phyloP scores from a whole-genome alignment of 2,888 invertebrate species.

The Monoplex corrugatus region DNA sequence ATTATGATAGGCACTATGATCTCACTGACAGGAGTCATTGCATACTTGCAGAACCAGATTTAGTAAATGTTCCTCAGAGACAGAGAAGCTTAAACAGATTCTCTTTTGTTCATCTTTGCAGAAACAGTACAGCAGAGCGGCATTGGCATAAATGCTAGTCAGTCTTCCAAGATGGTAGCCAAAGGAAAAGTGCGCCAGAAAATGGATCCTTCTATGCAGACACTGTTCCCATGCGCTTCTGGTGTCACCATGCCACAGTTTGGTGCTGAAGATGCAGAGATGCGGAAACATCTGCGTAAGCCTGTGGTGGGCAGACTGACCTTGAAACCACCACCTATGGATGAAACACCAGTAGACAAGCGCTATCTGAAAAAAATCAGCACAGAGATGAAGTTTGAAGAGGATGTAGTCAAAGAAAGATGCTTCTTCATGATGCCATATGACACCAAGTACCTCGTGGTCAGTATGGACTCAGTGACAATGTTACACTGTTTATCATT shows the following conservation, averaged over 20 bases:
- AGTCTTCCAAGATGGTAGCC: constrained; percentile 33
- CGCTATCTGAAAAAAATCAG: constrained; percentile 75
- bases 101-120: not conserved
- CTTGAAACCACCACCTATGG: constrained; percentile 43
- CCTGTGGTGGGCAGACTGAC: constrained; percentile 17
- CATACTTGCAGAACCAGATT: too few species aligned
- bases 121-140: not conserved
- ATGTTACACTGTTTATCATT: not conserved
- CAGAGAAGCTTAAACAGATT: too few species aligned
- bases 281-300: constrained; percentile 55
- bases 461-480: constrained; percentile 3
- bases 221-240: constrained; percentile 75
- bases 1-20: too few species aligned
- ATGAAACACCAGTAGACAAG: constrained; percentile 63
- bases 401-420: constrained; percentile 79
- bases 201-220: constrained; percentile 63
- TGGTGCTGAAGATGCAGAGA: constrained; percentile 69
- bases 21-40: too few species aligned
- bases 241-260: constrained; percentile 75
- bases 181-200: constrained; percentile 33
- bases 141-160: not conserved
- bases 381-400: constrained; percentile 74
- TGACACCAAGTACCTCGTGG: constrained; percentile 74
- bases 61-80: too few species aligned
- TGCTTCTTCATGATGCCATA: constrained; percentile 79